Conservation (phyloP, 2,888 invertebrate genomes). For the Melieria picta region DNA sequence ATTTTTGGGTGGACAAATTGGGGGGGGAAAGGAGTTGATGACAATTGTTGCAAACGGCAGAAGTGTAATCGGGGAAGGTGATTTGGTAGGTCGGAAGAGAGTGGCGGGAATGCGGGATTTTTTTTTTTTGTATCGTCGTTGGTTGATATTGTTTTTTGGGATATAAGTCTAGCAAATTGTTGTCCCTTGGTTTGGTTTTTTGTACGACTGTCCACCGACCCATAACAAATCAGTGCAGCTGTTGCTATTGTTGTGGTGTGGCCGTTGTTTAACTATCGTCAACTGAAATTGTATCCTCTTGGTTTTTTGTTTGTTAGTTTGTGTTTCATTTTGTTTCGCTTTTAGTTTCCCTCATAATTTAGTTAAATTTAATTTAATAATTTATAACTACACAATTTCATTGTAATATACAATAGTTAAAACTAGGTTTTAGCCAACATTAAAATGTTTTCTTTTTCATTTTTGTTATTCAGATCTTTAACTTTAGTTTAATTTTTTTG, state of each 20-base stretch:
- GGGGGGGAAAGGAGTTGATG: too few relatives aligned
- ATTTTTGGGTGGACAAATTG: too few relatives aligned
- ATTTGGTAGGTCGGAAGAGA: not conserved
- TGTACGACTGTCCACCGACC: not conserved
- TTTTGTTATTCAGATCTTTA: constrained; percentile 33
- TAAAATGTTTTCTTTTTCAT: constrained; percentile 26
- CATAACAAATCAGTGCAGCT: too few relatives aligned
- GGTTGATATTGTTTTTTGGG: not conserved
- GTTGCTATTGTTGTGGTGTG: too few relatives aligned
- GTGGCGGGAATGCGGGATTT: not conserved
- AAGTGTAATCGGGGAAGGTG: too few relatives aligned
- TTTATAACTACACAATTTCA: constrained; percentile 34
- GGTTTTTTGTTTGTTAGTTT: not conserved
- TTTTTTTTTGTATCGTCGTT: not conserved
- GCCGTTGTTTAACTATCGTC: too few relatives aligned
- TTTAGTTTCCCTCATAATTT: constrained; percentile 17
- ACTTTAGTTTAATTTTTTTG: constrained; percentile 29
- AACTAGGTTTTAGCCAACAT: constrained; percentile 32
- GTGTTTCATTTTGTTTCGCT: constrained; percentile 4
- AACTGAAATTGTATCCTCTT: too few relatives aligned
- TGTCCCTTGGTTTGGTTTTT: not conserved
- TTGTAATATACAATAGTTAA: constrained; percentile 36
- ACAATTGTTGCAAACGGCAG: too few relatives aligned
- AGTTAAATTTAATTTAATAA: constrained; percentile 24
- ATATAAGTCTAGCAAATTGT: not conserved